Conservation (phyloP, 2,888 invertebrate species). For the Omphaloscelis lunosa region DNA sequence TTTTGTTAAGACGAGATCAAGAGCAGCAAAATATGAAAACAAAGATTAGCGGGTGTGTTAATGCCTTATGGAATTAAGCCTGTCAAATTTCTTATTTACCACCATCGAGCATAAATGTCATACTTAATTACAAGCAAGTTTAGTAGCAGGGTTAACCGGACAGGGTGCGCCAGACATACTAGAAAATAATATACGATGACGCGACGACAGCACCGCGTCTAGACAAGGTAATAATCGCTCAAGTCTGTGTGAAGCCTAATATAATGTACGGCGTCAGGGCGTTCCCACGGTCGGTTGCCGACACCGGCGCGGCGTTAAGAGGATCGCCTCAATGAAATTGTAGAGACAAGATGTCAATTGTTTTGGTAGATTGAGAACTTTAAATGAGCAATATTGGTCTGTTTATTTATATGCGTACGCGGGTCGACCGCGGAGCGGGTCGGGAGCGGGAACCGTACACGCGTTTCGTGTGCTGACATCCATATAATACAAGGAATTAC, state of each 20-base stretch:
- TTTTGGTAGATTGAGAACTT: conserved; percentile 26
- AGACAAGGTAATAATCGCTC: conserved; percentile 16
- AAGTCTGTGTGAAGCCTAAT: conserved; percentile 25
- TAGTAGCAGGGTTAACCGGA: not conserved
- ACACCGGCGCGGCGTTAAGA: conserved; percentile 49
- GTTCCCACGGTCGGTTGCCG: conserved; percentile 63
- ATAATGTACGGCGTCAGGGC: conserved; percentile 24
- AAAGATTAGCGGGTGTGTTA: not conserved
- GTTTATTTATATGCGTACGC: no score
- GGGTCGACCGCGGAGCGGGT: no score
- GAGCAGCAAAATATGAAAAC: not conserved
- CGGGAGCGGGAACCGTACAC: no score
- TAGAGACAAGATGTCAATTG: conserved; percentile 54
- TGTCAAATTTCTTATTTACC: not conserved
- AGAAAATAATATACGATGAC: not conserved
- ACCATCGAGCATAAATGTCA: not conserved
- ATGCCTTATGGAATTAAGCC: not conserved
- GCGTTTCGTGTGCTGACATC: no score
- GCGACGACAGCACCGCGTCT: conserved; percentile 20
- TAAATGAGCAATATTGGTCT: no score
- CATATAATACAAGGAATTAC: no score
- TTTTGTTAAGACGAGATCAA: not conserved
- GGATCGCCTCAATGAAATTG: conserved; percentile 43
- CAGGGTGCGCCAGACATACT: conserved; percentile 9
- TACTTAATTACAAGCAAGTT: not conserved